Evolutionary conservation across 2,113 vertebrate genomes (phyloP).

Genomic region (Austrofundulus limnaeus): DNA sequence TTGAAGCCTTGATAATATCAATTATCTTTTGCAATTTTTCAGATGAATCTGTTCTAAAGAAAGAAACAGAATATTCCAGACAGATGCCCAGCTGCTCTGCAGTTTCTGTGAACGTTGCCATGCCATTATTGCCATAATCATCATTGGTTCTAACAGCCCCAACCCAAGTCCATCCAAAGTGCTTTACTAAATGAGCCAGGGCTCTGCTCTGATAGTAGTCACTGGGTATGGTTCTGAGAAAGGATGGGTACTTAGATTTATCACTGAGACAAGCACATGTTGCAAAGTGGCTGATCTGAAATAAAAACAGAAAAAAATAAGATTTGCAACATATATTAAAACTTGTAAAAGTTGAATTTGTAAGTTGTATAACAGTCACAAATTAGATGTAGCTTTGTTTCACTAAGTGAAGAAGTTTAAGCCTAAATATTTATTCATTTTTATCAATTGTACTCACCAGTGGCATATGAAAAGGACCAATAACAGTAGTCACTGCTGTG

Average conservation of each 20-base stretch:
- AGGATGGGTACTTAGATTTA: conserved; percentile 69
- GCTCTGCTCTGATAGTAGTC: conserved; percentile 73
- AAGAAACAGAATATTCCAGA: conserved; percentile 15
- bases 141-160: conserved; percentile 70
- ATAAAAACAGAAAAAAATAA: neutral
- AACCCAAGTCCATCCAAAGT: conserved; percentile 75
- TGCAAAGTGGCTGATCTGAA: conserved; percentile 73
- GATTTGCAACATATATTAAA: too few species aligned
- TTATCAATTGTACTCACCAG: too few species aligned
- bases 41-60: conserved; percentile 64
- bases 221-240: conserved; percentile 69
- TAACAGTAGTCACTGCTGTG: too few species aligned
- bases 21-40: conserved; percentile 63
- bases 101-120: conserved; percentile 62
- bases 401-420: too few species aligned
- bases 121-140: conserved; percentile 74
- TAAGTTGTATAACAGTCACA: too few species aligned
- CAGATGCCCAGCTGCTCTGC: conserved; percentile 65
- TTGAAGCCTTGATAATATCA: conserved; percentile 66
- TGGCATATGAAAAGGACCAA: too few species aligned
- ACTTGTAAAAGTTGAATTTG: too few species aligned
- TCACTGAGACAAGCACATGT: conserved; percentile 75
- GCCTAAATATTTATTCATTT: too few species aligned
- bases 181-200: conserved; percentile 67
- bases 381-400: too few species aligned